A percentile compares a stretch with the other conserved stretches of the same genome.
phyloP scores from a whole-genome alignment of 2,797 vertebrate species.

The Hylomyscus alleni region DNA sequence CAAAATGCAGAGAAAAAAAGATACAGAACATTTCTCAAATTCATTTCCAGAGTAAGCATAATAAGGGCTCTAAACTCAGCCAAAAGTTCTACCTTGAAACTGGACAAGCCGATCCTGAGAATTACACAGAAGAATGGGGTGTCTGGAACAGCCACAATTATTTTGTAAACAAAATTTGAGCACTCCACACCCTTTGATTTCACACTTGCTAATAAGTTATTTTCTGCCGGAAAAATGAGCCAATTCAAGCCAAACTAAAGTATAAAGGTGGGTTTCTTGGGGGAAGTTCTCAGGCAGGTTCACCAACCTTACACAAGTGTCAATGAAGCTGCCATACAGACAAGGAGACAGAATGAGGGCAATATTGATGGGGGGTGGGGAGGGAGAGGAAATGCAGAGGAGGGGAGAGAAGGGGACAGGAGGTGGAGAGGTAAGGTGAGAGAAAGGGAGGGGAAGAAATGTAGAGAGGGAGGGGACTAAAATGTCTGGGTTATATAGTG shows the following conservation, averaged over 20 bases:
- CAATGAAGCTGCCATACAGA: background rate
- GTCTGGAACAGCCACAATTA: background rate
- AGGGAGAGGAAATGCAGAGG: too few species aligned
- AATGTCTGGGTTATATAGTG: background rate
- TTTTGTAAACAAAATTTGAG: background rate
- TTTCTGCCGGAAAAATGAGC: background rate
- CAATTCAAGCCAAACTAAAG: too few species aligned
- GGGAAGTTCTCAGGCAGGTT: background rate
- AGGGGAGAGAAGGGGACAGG: too few species aligned
- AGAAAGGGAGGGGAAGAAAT: too few species aligned
- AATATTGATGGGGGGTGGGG: too few species aligned
- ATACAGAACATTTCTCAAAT: background rate
- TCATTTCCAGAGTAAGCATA: background rate
- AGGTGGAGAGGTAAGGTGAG: too few species aligned
- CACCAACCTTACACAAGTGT: too few species aligned
- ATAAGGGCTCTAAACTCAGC: background rate
- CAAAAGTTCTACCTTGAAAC: background rate
- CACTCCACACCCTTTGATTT: background rate
- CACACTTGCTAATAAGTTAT: background rate
- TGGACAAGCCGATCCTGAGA: slow-evolving; percentile 4
- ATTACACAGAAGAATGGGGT: background rate
- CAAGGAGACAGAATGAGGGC: background rate
- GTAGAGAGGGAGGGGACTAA: background rate
- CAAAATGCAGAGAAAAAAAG: background rate
- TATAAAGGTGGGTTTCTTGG: too few species aligned